Base-by-base conservation (phyloP, 1,140 invertebrate species). In the Diprion similis region DNA sequence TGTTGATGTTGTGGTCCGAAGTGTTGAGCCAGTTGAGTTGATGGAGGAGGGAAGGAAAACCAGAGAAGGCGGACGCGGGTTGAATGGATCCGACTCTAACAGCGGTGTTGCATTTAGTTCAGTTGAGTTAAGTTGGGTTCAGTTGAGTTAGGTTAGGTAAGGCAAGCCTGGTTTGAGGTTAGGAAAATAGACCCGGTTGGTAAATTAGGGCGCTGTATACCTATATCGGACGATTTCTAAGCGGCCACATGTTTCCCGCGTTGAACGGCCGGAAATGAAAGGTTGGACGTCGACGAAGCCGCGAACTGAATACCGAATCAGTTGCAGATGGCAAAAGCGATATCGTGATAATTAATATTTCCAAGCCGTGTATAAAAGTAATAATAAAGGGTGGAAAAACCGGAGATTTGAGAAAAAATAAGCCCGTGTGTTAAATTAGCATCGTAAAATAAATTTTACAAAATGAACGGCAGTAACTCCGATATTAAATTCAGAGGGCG, bases 161-260 rank as follows among this genome's bases (percentile, higher is more conserved):
- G 9, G 51, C n/a, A 59, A 13, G n/a, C 24, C 24, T 37, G 6
- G 24, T 37, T 37, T 6, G 24, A 37, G 24, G 24, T 37, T 37
- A 17, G 51, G 51, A 59, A 59, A 59, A 59, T 59, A 59, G 51
- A 59, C 11, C 11, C n/a, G 51, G 51, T 59, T 13, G 51, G 24
- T 37, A 37, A 59, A 59, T 59, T 17, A 59, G 51, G 4, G 51
- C 24, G 24, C 24, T 37, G 24, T 37, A 37, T 37, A 37, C 24
- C 24, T 59, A 59, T 59, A 59, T 59, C 51, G 4, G 51, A 59
- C 51, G n/a, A 17, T 6, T 13, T 59, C n/a, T 59, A 15, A 37
- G 11, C n/a, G 51, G 51, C 51, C 51, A 59, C 51, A 59, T 59
- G 51, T 59, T 59, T 59, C 51, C 24, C 51, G 51, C 51, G 51